Percentiles rank a stretch among this genome's conserved stretches.
These are phyloP conservation scores for Sepiola atlantica DNA, from an alignment of 2,888 invertebrate species.

Conservation along the genomic window DNA sequence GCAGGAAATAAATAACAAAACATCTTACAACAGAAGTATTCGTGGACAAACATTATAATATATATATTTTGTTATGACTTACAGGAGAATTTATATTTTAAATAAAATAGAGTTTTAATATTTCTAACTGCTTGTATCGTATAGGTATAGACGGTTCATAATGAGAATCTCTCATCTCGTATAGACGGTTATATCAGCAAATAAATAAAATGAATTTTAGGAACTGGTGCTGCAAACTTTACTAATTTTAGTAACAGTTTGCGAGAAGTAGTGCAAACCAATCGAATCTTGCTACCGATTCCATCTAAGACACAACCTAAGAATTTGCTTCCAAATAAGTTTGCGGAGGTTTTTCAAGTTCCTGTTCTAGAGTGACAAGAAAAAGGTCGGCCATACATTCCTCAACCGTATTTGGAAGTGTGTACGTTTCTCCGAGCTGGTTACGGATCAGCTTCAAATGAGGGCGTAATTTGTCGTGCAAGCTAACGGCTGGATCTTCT, in stretches of 20 bases:
- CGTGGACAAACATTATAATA: too few relatives aligned
- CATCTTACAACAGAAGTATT: too few relatives aligned
- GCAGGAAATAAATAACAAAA: too few relatives aligned
- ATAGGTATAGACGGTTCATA: too few relatives aligned
- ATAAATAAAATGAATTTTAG: too few relatives aligned
- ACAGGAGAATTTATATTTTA: too few relatives aligned
- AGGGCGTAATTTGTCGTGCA: constrained; percentile 52
- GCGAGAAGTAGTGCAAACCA: not conserved
- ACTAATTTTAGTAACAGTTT: not conserved
- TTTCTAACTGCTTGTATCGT: too few relatives aligned
- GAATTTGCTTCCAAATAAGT: not conserved
- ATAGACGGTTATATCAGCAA: too few relatives aligned
- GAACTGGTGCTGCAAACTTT: not conserved
- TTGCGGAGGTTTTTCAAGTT: not conserved
- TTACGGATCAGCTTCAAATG: constrained; percentile 50
- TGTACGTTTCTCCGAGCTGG: constrained; percentile 52
- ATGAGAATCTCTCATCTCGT: too few relatives aligned
- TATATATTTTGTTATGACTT: too few relatives aligned
- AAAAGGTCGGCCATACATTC: constrained; percentile 55
- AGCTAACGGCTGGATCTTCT: constrained; percentile 53
- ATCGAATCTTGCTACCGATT: not conserved
- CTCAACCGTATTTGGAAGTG: constrained; percentile 49
- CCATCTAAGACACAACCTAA: not conserved
- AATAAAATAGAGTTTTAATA: too few relatives aligned
- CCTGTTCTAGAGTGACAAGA: constrained; percentile 51